A percentile compares a stretch with the other conserved stretches of the same genome.
phyloP scores from a whole-genome alignment of 2,888 invertebrate genomes.

The Acrocyrtus sp. region DNA sequence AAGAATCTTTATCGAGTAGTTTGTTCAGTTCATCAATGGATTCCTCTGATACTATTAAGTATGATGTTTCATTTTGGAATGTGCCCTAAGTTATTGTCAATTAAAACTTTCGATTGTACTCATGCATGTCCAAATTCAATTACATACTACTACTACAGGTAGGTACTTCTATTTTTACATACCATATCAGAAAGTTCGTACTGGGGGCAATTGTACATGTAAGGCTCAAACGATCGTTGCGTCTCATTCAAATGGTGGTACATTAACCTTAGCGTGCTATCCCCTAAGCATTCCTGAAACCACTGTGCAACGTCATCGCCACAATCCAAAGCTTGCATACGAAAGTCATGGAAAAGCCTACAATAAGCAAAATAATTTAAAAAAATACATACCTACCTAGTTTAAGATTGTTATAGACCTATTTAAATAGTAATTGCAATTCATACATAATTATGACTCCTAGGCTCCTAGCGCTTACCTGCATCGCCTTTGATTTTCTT shows the following conservation, averaged over 20 bases:
- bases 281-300: slow-evolving; percentile 71
- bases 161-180: too few relatives aligned
- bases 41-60: slow-evolving; percentile 48
- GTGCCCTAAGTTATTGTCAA: too few relatives aligned
- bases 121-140: too few relatives aligned
- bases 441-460: too few relatives aligned
- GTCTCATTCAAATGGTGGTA: slow-evolving; percentile 52
- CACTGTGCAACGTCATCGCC: slow-evolving; percentile 78
- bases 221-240: slow-evolving; percentile 55
- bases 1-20: slow-evolving; percentile 41
- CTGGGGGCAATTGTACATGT: slow-evolving; percentile 52
- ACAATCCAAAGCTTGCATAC: slow-evolving; percentile 76
- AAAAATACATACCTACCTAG: too few relatives aligned
- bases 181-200: slow-evolving; percentile 57
- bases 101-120: too few relatives aligned
- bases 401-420: too few relatives aligned
- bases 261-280: slow-evolving; percentile 30
- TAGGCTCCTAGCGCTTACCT: too few relatives aligned
- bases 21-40: slow-evolving; percentile 56
- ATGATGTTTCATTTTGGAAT: slow-evolving; percentile 57
- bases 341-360: slow-evolving; percentile 66
- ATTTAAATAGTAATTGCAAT: too few relatives aligned
- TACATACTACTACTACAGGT: too few relatives aligned
- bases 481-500: too few relatives aligned
- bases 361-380: slow-evolving; percentile 38